These are phyloP conservation scores for Pedicia rivosa DNA, from an alignment of 2,888 invertebrate species.

Conservation along the genomic window DNA sequence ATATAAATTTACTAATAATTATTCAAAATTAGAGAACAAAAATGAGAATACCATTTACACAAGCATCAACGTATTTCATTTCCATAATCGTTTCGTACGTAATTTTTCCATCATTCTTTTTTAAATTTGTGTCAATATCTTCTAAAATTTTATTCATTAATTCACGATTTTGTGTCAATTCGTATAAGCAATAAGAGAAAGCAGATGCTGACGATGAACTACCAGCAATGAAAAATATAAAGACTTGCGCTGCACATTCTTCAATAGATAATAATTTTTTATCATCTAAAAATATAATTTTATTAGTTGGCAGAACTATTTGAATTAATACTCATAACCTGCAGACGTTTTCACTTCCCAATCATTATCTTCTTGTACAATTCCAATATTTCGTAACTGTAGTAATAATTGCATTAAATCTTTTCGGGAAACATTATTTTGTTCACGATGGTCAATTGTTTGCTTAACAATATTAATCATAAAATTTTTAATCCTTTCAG, in stretches of 20 bases:
- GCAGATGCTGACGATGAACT: slow-evolving; percentile 31
- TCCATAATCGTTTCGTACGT: slow-evolving; percentile 30
- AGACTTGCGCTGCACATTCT: slow-evolving; percentile 24
- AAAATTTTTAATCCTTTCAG: slow-evolving; percentile 15
- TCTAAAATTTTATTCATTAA: slow-evolving; percentile 22
- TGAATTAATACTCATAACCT: no score
- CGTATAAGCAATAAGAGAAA: slow-evolving; percentile 27
- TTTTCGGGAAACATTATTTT: slow-evolving; percentile 25
- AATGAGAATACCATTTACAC: slow-evolving; percentile 30
- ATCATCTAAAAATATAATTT: no score
- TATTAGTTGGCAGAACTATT: no score
- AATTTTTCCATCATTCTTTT: slow-evolving; percentile 17
- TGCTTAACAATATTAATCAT: slow-evolving; percentile 27
- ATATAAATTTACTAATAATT: no score
- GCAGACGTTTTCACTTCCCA: slow-evolving; percentile 23
- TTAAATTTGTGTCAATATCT: slow-evolving; percentile 24
- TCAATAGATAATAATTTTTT: slow-evolving; percentile 21
- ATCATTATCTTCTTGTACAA: slow-evolving; percentile 21
- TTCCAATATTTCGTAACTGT: slow-evolving; percentile 28
- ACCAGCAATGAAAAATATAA: slow-evolving; percentile 32
- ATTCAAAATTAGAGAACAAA: no score
- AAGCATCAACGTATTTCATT: slow-evolving; percentile 30
- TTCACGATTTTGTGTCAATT: slow-evolving; percentile 29
- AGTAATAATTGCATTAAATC: slow-evolving; percentile 34
- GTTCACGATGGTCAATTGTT: slow-evolving; percentile 29